Conservation (phyloP, 2,113 vertebrate species). For the Camelus dromedarius region DNA sequence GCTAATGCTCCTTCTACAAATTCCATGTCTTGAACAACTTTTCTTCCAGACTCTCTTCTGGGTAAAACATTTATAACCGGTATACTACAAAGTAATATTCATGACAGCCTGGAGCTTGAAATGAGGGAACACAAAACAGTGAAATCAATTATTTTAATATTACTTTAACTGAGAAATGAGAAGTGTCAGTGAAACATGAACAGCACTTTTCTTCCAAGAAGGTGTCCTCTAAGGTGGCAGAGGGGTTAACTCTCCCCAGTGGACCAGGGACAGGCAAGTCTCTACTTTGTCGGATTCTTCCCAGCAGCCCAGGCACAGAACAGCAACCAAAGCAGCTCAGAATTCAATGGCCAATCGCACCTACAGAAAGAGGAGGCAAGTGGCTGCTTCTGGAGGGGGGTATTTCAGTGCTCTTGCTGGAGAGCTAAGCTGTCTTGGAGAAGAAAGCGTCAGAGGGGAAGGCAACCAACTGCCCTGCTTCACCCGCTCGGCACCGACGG, state of each 20-base stretch:
- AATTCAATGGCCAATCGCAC: neutral
- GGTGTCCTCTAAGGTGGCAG: neutral
- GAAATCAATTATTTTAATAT: neutral
- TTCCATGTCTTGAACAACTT: neutral
- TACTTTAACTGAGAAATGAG: neutral
- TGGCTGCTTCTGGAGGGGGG: neutral
- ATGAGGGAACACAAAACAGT: neutral
- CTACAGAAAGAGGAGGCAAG: neutral
- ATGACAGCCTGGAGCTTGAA: neutral
- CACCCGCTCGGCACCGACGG: fast-evolving
- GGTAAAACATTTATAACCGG: neutral
- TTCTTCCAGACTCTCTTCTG: neutral
- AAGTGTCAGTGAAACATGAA: fast-evolving
- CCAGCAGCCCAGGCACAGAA: fast-evolving
- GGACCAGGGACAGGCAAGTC: neutral
- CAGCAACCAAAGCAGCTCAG: neutral
- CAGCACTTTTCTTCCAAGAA: neutral
- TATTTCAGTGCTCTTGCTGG: neutral
- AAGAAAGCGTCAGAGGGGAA: neutral
- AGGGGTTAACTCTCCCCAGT: neutral
- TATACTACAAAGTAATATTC: neutral
- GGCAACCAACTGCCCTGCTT: fast-evolving
- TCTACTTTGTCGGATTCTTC: neutral
- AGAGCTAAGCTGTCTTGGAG: neutral
- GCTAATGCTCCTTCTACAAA: neutral